phyloP scores from a whole-genome alignment of 92 coral and sea anemone genomes.

The Parazoanthus darwini region DNA sequence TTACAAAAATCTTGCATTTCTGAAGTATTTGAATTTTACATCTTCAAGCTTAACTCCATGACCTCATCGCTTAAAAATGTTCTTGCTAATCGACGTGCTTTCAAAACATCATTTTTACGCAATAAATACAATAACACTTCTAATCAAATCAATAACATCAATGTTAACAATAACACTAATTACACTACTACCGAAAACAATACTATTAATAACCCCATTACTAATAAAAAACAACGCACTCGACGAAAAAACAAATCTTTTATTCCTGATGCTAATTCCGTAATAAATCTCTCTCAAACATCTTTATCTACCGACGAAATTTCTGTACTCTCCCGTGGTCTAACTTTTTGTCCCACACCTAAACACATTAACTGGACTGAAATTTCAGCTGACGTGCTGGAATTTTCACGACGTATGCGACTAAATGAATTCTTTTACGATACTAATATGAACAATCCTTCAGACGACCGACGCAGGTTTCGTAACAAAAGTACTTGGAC shows the following conservation, averaged over 20 bases:
- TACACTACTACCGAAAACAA: neutral
- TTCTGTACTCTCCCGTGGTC: slow-evolving; percentile 27
- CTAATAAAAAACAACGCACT: slow-evolving; percentile 23
- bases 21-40: slow-evolving; percentile 6
- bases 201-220: slow-evolving; percentile 17
- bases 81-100: slow-evolving; percentile 26
- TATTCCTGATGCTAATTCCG: slow-evolving; percentile 16
- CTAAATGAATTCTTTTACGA: slow-evolving; percentile 6
- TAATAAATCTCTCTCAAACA: slow-evolving; percentile 19
- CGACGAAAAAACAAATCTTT: slow-evolving; percentile 17
- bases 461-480: too few species aligned
- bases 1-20: slow-evolving; percentile 17
- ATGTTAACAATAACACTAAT: slow-evolving; percentile 6
- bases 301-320: slow-evolving; percentile 11
- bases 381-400: slow-evolving; percentile 8
- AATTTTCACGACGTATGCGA: slow-evolving; percentile 29
- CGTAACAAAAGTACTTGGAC: too few species aligned
- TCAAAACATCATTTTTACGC: slow-evolving; percentile 11
- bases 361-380: slow-evolving; percentile 27
- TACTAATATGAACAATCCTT: slow-evolving; percentile 17
- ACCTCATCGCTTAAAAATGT: slow-evolving; percentile 24
- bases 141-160: slow-evolving; percentile 14
- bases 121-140: neutral
- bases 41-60: slow-evolving; percentile 10
- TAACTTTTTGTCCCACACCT: slow-evolving; percentile 25